Base-by-base conservation (phyloP, 2,888 invertebrate genomes). In the Plebejus anna region DNA sequence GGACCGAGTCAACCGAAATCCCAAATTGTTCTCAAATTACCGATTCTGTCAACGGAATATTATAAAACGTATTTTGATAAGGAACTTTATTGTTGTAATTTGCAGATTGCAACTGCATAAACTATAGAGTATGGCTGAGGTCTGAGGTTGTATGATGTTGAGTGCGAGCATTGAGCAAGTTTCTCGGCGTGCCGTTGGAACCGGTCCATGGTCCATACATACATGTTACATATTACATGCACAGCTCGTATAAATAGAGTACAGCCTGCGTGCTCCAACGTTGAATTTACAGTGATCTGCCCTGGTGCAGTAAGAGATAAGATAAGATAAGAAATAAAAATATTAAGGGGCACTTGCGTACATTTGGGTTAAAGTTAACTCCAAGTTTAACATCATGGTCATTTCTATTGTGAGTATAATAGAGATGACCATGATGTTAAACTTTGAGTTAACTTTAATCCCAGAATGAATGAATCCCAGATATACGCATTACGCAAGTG, bases 161-260 rank as follows among this genome's bases (percentile, higher is more conserved):
- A 59, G 2, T 6, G 59, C 7, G 16, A 59, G 59, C 59, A 59
- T 22, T 22, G 16, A 59, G 59, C 59, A 59, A 59, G 59, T 59
- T 59, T 59, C 59, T 59, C 59, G 59, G 59, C 16, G 55, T 4
- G 55, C 59, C 59, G 59, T 5, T 22, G 59, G 22, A 22, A 59
- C 59, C 59, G 59, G 59, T 59, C 59, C 59, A 9, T 22, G 22
- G 22, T 22, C 22, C 59, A 22, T 51, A 51, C 59, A 59, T 59
- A 59, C 55, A 59, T 22, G 4, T 11, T 16, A 59, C 4, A 16
- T 51, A 51, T 51, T 51, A 22, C 59, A 59, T 59, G 22, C 59
- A 59, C 59, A 59, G 6, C 59, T 59, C 16, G 59, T 59, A 59
- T 59, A 59, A 59, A 22, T 59, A 59, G 47, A 47, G 59, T 59